phyloP scores from a whole-genome alignment of 2,797 vertebrate genomes.

The Apogon hyalosoma region DNA sequence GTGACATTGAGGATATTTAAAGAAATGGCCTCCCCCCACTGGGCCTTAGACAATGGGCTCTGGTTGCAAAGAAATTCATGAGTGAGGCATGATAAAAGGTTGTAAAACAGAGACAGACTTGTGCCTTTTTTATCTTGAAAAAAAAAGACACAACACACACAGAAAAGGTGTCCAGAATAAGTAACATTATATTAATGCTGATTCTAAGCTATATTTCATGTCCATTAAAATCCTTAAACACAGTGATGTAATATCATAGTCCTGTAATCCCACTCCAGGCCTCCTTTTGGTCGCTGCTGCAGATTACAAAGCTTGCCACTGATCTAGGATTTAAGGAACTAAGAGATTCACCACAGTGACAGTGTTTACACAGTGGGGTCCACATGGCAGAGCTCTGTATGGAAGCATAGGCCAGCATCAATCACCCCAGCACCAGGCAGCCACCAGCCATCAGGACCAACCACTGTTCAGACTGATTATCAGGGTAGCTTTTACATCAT shows the following conservation, averaged over 20 bases:
- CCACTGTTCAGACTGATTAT: constrained; percentile 82
- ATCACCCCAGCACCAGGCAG: constrained; percentile 75
- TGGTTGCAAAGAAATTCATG: constrained; percentile 45
- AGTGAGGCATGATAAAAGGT: constrained; percentile 49
- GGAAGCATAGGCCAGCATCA: constrained; percentile 74
- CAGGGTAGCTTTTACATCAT: constrained; percentile 80
- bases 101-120: constrained; percentile 33
- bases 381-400: constrained; percentile 72
- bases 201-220: constrained; percentile 13
- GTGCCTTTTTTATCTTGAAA: constrained; percentile 5
- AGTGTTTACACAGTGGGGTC: constrained; percentile 84
- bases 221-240: constrained; percentile 27
- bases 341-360: constrained; percentile 74
- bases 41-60: constrained; percentile 65
- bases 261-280: constrained; percentile 40
- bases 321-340: constrained; percentile 68
- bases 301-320: constrained; percentile 66
- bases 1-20: constrained; percentile 80
- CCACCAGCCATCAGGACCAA: constrained; percentile 75
- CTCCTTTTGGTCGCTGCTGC: constrained; percentile 54
- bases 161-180: not conserved
- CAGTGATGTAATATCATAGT: constrained; percentile 15
- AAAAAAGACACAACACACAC: not conserved
- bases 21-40: constrained; percentile 65
- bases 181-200: not conserved